A percentile compares a stretch with the other conserved stretches of the same genome.
Conservation (phyloP, 2,888 invertebrate genomes). For the Drosophila prolongata region DNA sequence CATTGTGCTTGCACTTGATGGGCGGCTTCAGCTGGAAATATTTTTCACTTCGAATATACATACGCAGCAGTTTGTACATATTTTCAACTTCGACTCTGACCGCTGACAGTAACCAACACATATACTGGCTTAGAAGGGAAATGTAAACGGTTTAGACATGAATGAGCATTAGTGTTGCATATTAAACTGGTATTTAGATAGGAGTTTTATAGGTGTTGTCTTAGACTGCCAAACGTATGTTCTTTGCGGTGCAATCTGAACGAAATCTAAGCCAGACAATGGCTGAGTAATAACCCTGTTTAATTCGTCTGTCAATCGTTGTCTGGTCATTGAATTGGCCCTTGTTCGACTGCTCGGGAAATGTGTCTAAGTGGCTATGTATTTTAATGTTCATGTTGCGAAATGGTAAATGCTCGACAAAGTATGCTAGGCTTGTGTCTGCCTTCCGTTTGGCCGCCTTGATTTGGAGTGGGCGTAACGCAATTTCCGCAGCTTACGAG, state of each 20-base stretch:
- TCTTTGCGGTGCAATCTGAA: not conserved
- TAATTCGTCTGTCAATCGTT: slow-evolving; percentile 22
- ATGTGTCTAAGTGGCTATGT: slow-evolving; percentile 36
- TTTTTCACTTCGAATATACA: slow-evolving; percentile 12
- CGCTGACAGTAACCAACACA: slow-evolving; percentile 11
- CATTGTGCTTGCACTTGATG: slow-evolving; percentile 21
- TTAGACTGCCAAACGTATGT: not conserved
- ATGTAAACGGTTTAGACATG: slow-evolving; percentile 9
- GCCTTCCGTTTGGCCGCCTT: slow-evolving; percentile 13
- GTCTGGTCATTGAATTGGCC: slow-evolving; percentile 34
- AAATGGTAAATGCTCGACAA: slow-evolving; percentile 40
- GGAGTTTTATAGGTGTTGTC: not conserved
- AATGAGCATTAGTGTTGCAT: slow-evolving; percentile 1
- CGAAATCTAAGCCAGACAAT: slow-evolving; percentile 7
- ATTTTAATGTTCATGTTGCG: slow-evolving; percentile 43
- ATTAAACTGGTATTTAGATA: not conserved
- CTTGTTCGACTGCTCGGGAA: slow-evolving; percentile 15
- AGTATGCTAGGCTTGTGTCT: slow-evolving; percentile 43
- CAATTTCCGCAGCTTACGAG: slow-evolving; percentile 60
- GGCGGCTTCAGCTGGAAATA: not conserved
- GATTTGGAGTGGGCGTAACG: slow-evolving; percentile 33
- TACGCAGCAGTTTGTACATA: slow-evolving; percentile 3
- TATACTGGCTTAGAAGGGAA: not conserved
- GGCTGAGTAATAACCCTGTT: slow-evolving; percentile 33
- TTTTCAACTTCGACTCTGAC: slow-evolving; percentile 1